Evolutionary conservation across 2,888 invertebrate species (phyloP).

Genomic region (Cheilosia grossa): DNA sequence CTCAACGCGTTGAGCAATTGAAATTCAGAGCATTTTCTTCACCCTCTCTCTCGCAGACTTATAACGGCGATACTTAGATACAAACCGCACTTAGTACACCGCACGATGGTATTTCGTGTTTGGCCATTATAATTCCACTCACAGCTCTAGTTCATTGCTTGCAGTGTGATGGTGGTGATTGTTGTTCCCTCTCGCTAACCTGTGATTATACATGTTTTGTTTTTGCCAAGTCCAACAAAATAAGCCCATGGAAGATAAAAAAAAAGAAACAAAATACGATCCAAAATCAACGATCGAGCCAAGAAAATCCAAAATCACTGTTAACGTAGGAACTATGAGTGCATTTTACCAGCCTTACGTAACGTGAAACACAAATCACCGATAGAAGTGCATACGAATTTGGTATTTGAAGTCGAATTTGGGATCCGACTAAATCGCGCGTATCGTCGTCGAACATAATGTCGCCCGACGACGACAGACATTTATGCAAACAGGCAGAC

Average conservation of each 20-base stretch:
- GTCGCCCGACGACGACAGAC: constrained; percentile 5
- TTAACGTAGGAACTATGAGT: constrained; percentile 67
- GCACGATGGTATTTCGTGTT: constrained; percentile 59
- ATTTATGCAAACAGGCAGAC: constrained; percentile 18
- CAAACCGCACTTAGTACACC: constrained; percentile 49
- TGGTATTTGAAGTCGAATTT: constrained; percentile 46
- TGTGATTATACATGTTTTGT: constrained; percentile 50
- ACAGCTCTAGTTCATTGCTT: constrained; percentile 68
- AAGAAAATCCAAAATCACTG: constrained; percentile 18
- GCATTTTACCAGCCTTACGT: constrained; percentile 62
- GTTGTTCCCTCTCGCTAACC: constrained; percentile 52
- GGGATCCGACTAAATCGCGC: constrained; percentile 26
- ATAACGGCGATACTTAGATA: constrained; percentile 62
- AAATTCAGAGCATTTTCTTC: constrained; percentile 66
- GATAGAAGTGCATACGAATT: constrained; percentile 51
- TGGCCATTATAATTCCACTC: constrained; percentile 68
- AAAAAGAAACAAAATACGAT: not conserved
- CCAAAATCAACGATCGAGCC: constrained; percentile 8
- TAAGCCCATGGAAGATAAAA: constrained; percentile 29
- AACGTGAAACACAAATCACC: constrained; percentile 56
- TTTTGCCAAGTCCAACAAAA: constrained; percentile 29
- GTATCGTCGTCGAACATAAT: constrained; percentile 18
- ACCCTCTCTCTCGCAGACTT: constrained; percentile 60
- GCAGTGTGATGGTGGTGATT: constrained; percentile 36
- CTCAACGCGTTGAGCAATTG: constrained; percentile 55